Evolutionary conservation across 2,888 invertebrate species (phyloP).

Genomic region (Camptogramma bilineatum): DNA sequence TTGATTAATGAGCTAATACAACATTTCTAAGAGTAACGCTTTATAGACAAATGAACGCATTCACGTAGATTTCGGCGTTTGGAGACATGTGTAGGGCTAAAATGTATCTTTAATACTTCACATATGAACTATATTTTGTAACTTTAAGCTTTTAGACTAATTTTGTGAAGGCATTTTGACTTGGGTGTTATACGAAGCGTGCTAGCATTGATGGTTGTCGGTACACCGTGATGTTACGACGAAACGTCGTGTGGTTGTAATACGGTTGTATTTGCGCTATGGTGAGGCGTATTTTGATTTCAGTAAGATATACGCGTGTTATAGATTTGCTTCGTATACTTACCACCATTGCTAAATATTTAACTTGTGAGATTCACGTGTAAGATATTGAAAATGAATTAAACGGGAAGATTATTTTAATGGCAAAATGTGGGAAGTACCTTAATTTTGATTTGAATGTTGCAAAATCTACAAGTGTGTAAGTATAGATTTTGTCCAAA

Average conservation of each 20-base stretch:
- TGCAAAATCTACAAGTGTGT: slow-evolving; percentile 6
- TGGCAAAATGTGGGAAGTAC: too few relatives aligned
- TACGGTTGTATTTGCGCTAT: slow-evolving; percentile 25
- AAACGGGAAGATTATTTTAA: not conserved
- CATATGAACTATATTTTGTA: slow-evolving; percentile 29
- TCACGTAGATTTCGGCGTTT: slow-evolving; percentile 23
- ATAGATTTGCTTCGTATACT: slow-evolving; percentile 14
- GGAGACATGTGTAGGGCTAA: slow-evolving; percentile 27
- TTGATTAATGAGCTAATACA: slow-evolving; percentile 28
- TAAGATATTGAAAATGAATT: not conserved
- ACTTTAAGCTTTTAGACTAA: slow-evolving; percentile 31
- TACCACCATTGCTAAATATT: slow-evolving; percentile 7
- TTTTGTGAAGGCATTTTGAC: slow-evolving; percentile 27
- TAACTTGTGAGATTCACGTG: slow-evolving; percentile 16
- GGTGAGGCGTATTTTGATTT: slow-evolving; percentile 19
- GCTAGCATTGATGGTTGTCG: not conserved
- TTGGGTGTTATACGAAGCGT: slow-evolving; percentile 13
- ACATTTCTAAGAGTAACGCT: slow-evolving; percentile 35
- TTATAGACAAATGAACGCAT: slow-evolving; percentile 17
- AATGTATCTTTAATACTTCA: slow-evolving; percentile 29
- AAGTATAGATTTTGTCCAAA: not conserved
- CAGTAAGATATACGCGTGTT: slow-evolving; percentile 4
- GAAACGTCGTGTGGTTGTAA: slow-evolving; percentile 25
- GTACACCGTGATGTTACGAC: slow-evolving; percentile 6
- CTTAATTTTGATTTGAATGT: slow-evolving; percentile 1